Percentiles rank a stretch among this genome's conserved stretches.
These are phyloP conservation scores for Sepiola atlantica DNA, from an alignment of 2,888 invertebrate species.

Conservation along the genomic window DNA sequence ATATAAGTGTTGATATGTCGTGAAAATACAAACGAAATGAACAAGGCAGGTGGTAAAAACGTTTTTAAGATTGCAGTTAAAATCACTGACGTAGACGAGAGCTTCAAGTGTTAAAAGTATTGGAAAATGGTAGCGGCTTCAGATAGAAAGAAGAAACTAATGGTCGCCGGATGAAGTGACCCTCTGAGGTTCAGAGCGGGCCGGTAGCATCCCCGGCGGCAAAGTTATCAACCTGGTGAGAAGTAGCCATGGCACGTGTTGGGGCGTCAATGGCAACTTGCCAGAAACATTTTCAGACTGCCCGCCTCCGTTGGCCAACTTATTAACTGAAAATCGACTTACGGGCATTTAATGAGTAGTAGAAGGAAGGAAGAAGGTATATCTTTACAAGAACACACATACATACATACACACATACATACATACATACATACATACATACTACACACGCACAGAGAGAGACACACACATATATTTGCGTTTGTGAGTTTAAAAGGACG, in stretches of 20 bases:
- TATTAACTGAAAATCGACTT: conserved; percentile 6
- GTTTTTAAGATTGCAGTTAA: too few relatives aligned
- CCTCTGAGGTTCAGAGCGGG: background rate
- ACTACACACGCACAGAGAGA: too few relatives aligned
- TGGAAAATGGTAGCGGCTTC: background rate
- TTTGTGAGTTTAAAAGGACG: too few relatives aligned
- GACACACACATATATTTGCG: too few relatives aligned
- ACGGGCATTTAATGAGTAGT: background rate
- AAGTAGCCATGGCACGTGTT: background rate
- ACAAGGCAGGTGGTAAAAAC: background rate
- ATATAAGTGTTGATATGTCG: too few relatives aligned
- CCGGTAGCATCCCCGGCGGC: conserved; percentile 7
- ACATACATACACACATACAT: too few relatives aligned
- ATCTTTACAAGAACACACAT: background rate
- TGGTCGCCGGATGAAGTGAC: background rate
- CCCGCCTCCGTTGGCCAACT: conserved; percentile 10
- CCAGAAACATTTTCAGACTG: conserved; percentile 8
- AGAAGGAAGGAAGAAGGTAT: background rate
- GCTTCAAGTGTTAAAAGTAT: background rate
- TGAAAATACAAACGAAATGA: background rate
- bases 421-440: too few relatives aligned
- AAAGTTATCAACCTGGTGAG: background rate
- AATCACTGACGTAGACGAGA: too few relatives aligned
- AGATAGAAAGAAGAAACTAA: background rate
- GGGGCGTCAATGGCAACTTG: background rate